Conservation (phyloP, 2,888 invertebrate species). For the Girardia tigrina region DNA sequence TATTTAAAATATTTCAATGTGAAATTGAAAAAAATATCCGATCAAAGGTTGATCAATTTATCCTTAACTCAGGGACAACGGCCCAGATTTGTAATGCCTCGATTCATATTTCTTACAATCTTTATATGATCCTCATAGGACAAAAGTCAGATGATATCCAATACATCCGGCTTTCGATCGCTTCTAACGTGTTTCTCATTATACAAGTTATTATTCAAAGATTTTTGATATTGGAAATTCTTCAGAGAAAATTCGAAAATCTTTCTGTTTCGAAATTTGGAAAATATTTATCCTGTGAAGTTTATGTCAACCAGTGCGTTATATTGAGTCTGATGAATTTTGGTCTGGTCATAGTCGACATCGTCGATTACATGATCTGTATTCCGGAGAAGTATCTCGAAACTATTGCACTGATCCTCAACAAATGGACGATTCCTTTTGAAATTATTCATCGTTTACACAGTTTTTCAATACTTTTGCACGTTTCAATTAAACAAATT, state of each 20-base stretch:
- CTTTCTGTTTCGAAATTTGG: not conserved
- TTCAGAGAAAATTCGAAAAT: too few relatives aligned
- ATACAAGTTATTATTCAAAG: not conserved
- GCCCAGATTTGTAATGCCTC: not conserved
- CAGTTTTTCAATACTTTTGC: not conserved
- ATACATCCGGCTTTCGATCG: not conserved
- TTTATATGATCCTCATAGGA: not conserved
- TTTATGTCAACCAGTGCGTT: not conserved
- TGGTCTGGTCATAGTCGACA: not conserved
- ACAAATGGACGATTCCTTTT: not conserved
- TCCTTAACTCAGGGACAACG: not conserved
- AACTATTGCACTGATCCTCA: not conserved
- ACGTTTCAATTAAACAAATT: too few relatives aligned
- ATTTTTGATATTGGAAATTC: too few relatives aligned
- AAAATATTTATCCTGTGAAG: not conserved
- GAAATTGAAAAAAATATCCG: not conserved
- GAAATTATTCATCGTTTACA: not conserved
- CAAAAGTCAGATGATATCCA: not conserved
- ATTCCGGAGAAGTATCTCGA: not conserved
- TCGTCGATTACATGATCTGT: not conserved
- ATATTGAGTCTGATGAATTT: not conserved
- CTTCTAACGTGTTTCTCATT: not conserved
- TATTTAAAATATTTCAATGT: too few relatives aligned
- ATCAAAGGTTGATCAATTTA: not conserved
- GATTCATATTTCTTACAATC: not conserved